Evolutionary conservation across 2,113 vertebrate genomes (phyloP), one percentile per base, ranked within the genome.

Genomic region (Pyxicephalus adspersus): DNA sequence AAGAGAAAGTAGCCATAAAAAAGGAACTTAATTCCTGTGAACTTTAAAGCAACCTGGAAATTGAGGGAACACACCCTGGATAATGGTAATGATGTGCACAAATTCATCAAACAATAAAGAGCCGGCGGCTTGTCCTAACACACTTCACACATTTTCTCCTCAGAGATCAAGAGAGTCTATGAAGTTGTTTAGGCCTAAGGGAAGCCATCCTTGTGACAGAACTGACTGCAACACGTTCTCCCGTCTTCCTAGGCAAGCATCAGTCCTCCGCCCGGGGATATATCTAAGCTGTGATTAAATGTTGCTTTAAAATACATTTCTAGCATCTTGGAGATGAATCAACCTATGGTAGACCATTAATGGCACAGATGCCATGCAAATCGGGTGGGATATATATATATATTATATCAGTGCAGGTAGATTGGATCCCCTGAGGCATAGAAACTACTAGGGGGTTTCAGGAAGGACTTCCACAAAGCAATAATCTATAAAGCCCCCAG

Each of bases 61-160:
- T 60, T 65, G 51, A 38, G 31, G 45, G 70, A 50, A 38, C 71
- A 65, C 80, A 75, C 70, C 63, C 51, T 28, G 15, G 61, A 57
- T 82, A 82, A 82, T 82, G 57, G 61, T 58, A 82, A 70, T 81
- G 64, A 80, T 65, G 61, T 34, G 79, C 70, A 65, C 64, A 65
- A 81, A 73, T 34, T 70, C 63, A 65, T 82, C 71, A 66, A 82
- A 65, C 71, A 75, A 75, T 64, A 31, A 73, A 73, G 55, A 54
- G 50, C 50, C 60, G n/a, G 26, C 55, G 31, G 60, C 80, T 82
- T 82, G 80, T 82, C 63, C 61, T 28, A 82, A 82, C 80, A 82
- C 19, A 82, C 71, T 82, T 82, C 71, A 82, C 80, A 75, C 80
- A 29, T 81, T 55, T 64, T 51, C 61, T 73, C 45, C 22, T 75